These are phyloP conservation scores for Cybosia mesomella DNA, from an alignment of 2,888 invertebrate species.

Conservation along the genomic window DNA sequence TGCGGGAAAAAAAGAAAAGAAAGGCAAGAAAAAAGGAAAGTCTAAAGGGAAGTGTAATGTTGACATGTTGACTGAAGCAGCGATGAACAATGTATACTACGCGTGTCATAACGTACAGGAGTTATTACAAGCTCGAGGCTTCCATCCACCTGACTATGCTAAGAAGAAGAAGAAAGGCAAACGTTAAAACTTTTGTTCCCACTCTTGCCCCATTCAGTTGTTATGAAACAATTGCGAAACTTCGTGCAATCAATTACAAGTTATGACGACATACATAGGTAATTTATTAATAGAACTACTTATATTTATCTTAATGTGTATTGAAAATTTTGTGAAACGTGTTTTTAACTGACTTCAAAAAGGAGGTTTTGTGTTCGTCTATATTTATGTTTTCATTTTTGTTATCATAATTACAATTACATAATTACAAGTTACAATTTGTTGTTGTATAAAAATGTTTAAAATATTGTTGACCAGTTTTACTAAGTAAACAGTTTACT, in stretches of 20 bases:
- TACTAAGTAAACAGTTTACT: background rate
- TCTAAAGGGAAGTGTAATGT: slow-evolving; percentile 90
- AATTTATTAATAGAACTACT: background rate
- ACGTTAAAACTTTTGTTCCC: slow-evolving; percentile 62
- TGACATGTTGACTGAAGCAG: slow-evolving; percentile 95
- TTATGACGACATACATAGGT: background rate
- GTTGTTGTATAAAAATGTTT: background rate
- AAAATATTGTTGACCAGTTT: background rate
- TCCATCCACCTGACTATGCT: slow-evolving; percentile 95
- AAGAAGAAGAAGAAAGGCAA: slow-evolving; percentile 95
- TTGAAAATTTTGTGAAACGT: background rate
- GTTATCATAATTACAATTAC: too few species aligned
- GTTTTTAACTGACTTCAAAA: too few species aligned
- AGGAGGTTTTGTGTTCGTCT: too few species aligned
- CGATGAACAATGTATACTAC: slow-evolving; percentile 97
- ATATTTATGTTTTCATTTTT: too few species aligned
- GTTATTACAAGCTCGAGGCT: slow-evolving; percentile 93
- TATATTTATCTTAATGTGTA: background rate
- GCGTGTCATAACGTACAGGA: slow-evolving; percentile 97
- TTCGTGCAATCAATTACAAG: slow-evolving; percentile 3
- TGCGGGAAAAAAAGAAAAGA: slow-evolving; percentile 80
- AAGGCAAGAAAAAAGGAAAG: slow-evolving; percentile 85
- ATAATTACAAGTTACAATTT: background rate
- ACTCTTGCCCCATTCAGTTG: background rate
- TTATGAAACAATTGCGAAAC: background rate